Evolutionary conservation across 2,888 invertebrate genomes (phyloP).

Genomic region (Athalia cordata): DNA sequence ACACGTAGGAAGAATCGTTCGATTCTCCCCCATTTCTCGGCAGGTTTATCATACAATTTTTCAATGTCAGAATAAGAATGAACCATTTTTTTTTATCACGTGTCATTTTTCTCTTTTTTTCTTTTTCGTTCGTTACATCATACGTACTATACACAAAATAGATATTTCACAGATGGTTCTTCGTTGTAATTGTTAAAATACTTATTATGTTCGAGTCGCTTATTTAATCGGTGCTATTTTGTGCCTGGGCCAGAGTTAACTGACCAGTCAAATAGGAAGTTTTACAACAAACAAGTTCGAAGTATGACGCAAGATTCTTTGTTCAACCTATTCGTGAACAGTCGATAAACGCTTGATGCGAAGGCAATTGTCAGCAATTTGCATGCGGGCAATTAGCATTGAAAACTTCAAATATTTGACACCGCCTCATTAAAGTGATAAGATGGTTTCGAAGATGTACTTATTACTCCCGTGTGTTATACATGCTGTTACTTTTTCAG

Average conservation of each 20-base stretch:
- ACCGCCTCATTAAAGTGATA: conserved; percentile 48
- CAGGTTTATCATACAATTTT: neutral
- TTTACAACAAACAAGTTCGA: conserved; percentile 37
- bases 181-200: too few species aligned
- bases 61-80: neutral
- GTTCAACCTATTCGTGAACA: conserved; percentile 51
- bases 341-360: conserved; percentile 50
- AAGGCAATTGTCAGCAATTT: conserved; percentile 48
- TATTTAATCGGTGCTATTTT: conserved; percentile 16
- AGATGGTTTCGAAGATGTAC: conserved; percentile 24
- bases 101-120: too few species aligned
- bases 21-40: neutral
- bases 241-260: conserved; percentile 35
- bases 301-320: conserved; percentile 51
- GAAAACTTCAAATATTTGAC: conserved; percentile 49
- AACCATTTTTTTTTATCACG: too few species aligned
- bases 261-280: conserved; percentile 22
- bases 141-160: too few species aligned
- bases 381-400: conserved; percentile 44
- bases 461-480: conserved; percentile 28
- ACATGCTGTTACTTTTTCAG: conserved; percentile 1
- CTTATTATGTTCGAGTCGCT: too few species aligned
- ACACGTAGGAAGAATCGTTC: too few species aligned
- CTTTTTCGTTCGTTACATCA: too few species aligned
- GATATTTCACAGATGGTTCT: too few species aligned